Conservation (phyloP, 2,888 invertebrate genomes). For the Phlogophora meticulosa region DNA sequence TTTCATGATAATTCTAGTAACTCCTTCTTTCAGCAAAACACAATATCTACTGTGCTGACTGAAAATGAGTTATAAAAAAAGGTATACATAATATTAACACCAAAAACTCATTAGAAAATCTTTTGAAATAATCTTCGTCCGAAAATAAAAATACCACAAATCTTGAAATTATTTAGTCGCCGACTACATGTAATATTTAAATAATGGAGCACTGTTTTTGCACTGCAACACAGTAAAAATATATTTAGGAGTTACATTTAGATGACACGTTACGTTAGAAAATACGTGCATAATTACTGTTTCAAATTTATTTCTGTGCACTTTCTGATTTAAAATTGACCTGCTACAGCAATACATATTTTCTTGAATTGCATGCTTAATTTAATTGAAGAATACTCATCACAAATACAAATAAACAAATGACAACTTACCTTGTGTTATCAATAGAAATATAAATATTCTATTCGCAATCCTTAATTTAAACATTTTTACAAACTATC, state of each 20-base stretch:
- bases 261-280: no score
- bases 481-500: constrained; percentile 69
- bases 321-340: not conserved
- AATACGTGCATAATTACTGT: no score
- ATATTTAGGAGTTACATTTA: no score
- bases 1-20: not conserved
- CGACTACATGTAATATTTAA: no score
- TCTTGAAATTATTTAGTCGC: no score
- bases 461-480: constrained; percentile 66
- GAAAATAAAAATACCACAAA: not conserved
- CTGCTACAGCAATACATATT: not conserved
- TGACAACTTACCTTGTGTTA: constrained; percentile 71
- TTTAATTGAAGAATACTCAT: not conserved
- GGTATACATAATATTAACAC: no score
- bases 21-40: not conserved
- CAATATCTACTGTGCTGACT: no score
- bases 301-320: not conserved
- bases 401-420: not conserved
- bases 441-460: constrained; percentile 71
- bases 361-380: not conserved
- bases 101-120: not conserved
- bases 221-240: no score
- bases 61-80: no score
- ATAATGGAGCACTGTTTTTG: no score
- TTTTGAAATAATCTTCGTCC: not conserved